These are phyloP conservation scores for Netelia inedita DNA, from an alignment of 2,888 invertebrate species.

Conservation along the genomic window DNA sequence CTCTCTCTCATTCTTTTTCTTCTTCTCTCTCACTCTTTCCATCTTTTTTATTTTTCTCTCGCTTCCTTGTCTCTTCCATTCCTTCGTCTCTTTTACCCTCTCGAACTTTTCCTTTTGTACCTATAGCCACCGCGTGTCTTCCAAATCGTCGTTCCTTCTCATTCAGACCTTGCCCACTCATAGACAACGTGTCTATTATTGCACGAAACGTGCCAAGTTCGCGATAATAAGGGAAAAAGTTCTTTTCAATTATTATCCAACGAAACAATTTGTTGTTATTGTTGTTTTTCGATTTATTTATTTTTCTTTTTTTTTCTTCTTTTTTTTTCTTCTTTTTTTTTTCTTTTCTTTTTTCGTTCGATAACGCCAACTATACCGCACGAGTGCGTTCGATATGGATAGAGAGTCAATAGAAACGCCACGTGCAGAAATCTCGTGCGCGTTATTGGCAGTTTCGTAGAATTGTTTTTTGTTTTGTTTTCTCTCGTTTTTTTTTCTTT, in stretches of 20 bases:
- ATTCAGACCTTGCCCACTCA: constrained; percentile 17
- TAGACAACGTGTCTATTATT: constrained; percentile 1
- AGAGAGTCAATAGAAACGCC: constrained; percentile 32
- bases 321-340: constrained; percentile 10
- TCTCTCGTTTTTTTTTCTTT: constrained; percentile 25
- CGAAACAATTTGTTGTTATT: constrained; percentile 25
- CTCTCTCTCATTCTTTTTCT: neutral
- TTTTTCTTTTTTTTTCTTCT: neutral
- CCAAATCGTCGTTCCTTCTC: constrained; percentile 73
- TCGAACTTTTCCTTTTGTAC: constrained; percentile 67
- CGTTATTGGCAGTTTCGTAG: constrained; percentile 49
- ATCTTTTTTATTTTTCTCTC: constrained; percentile 62
- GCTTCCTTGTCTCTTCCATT: constrained; percentile 75
- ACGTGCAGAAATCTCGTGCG: constrained; percentile 17
- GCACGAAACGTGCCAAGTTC: constrained; percentile 2
- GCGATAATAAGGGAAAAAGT: constrained; percentile 23
- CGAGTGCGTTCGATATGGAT: constrained; percentile 6
- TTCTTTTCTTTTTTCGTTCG: neutral
- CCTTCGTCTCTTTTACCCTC: constrained; percentile 69
- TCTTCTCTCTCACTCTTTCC: constrained; percentile 48
- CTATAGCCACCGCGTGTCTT: constrained; percentile 73
- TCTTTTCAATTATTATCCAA: constrained; percentile 40
- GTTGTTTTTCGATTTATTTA: neutral
- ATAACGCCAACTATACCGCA: constrained; percentile 6
- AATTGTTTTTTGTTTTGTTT: constrained; percentile 19